Conservation (phyloP, 2,888 invertebrate genomes). For the Tachystola acroxantha region DNA sequence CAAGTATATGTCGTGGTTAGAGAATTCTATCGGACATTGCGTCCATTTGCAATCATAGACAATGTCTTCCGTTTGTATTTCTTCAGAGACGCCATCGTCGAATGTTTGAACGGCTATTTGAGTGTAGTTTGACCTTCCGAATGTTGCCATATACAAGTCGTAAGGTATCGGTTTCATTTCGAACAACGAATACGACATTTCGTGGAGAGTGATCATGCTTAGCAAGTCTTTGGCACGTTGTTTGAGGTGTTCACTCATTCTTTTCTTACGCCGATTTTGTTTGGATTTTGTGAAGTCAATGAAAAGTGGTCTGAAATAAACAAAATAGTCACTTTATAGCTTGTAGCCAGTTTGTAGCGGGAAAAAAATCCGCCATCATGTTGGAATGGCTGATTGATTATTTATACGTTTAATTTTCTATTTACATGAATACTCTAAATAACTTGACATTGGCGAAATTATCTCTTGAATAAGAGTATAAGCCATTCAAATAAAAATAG, state of each 20-base stretch:
- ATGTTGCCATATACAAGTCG: constrained; percentile 65
- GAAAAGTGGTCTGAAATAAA: constrained; percentile 49
- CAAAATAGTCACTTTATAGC: neutral
- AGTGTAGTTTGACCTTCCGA: constrained; percentile 55
- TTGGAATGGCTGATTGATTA: too few species aligned
- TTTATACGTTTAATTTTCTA: too few species aligned
- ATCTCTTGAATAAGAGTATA: too few species aligned
- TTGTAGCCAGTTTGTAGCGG: too few species aligned
- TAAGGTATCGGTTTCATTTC: constrained; percentile 73
- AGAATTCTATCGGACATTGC: constrained; percentile 61
- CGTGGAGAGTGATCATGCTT: constrained; percentile 61
- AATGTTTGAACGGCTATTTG: constrained; percentile 63
- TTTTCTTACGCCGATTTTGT: constrained; percentile 45
- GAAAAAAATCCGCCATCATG: too few species aligned
- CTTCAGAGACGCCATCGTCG: constrained; percentile 59
- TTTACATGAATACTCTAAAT: too few species aligned
- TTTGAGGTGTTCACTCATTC: constrained; percentile 39
- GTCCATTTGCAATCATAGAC: constrained; percentile 53
- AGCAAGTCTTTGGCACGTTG: constrained; percentile 60
- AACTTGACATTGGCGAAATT: too few species aligned
- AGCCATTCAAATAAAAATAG: too few species aligned
- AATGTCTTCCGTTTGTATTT: constrained; percentile 60
- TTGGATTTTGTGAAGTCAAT: constrained; percentile 61
- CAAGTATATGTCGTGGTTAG: constrained; percentile 42
- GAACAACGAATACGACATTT: constrained; percentile 59